Evolutionary conservation across 2,113 vertebrate species (phyloP).

Genomic region (Anser brachyrhynchus): DNA sequence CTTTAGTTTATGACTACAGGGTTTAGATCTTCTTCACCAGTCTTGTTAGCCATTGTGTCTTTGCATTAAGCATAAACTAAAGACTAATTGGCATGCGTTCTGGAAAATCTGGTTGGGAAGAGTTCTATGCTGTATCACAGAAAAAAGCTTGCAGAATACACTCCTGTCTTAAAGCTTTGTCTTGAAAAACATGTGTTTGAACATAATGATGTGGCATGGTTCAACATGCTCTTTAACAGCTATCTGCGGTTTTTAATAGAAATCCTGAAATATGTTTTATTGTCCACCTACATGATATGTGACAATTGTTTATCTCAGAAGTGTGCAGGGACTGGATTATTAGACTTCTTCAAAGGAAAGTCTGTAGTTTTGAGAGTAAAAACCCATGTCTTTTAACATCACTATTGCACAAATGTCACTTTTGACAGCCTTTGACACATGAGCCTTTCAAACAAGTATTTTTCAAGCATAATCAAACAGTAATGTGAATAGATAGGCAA

Average conservation of each 20-base stretch:
- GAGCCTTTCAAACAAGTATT: background rate
- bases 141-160: background rate
- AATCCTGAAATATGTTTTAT: background rate
- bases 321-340: background rate
- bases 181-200: background rate
- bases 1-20: background rate
- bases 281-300: background rate
- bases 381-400: rapidly evolving
- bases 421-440: background rate
- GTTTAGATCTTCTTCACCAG: background rate
- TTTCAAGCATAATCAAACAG: background rate
- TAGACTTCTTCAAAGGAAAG: background rate
- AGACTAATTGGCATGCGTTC: background rate
- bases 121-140: background rate
- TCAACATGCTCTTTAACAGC: background rate
- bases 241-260: background rate
- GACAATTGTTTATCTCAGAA: background rate
- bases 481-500: background rate
- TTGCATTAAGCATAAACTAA: background rate
- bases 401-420: too few species aligned
- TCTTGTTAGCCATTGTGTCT: background rate
- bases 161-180: background rate
- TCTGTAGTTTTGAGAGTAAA: background rate
- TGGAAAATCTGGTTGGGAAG: background rate
- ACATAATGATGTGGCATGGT: background rate